Evolutionary conservation across 2,888 invertebrate species (phyloP).

Genomic region (Polydrusus pterygomalis): DNA sequence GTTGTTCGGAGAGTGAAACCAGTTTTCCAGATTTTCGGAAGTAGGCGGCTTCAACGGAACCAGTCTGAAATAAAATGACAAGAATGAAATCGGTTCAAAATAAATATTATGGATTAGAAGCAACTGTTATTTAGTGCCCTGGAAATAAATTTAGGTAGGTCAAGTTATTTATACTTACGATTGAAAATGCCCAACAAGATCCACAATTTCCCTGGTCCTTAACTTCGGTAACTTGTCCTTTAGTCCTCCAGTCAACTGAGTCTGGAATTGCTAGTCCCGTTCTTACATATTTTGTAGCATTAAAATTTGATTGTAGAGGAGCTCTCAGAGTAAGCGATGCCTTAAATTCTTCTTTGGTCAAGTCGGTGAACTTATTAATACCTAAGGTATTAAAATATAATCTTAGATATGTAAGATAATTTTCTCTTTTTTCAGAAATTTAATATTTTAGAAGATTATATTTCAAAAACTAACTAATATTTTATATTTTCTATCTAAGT

Average conservation of each 20-base stretch:
- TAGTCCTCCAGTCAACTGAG: conserved; percentile 59
- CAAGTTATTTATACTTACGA: conserved; percentile 42
- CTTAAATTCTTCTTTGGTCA: conserved; percentile 57
- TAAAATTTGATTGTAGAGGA: neutral
- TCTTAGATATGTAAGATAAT: too few relatives aligned
- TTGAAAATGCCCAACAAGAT: conserved; percentile 59
- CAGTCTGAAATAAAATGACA: conserved; percentile 48
- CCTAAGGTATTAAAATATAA: conserved; percentile 9
- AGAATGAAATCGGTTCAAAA: neutral
- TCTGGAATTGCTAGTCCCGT: conserved; percentile 47
- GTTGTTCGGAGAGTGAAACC: conserved; percentile 57
- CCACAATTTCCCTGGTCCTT: conserved; percentile 59
- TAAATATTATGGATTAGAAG: neutral
- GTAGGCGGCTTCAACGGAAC: conserved; percentile 56
- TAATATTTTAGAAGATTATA: too few relatives aligned
- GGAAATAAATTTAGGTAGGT: neutral
- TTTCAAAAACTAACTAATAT: too few relatives aligned
- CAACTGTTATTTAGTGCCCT: neutral
- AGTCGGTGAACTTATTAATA: conserved; percentile 59
- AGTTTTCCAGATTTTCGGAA: conserved; percentile 51
- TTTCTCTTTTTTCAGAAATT: too few relatives aligned
- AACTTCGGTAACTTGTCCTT: conserved; percentile 59
- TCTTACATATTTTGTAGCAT: conserved; percentile 12
- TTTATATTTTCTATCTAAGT: too few relatives aligned
- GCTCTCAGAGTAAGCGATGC: conserved; percentile 30